These are phyloP conservation scores for Thymelicus sylvestris DNA, from an alignment of 2,888 invertebrate genomes.

Conservation along the genomic window DNA sequence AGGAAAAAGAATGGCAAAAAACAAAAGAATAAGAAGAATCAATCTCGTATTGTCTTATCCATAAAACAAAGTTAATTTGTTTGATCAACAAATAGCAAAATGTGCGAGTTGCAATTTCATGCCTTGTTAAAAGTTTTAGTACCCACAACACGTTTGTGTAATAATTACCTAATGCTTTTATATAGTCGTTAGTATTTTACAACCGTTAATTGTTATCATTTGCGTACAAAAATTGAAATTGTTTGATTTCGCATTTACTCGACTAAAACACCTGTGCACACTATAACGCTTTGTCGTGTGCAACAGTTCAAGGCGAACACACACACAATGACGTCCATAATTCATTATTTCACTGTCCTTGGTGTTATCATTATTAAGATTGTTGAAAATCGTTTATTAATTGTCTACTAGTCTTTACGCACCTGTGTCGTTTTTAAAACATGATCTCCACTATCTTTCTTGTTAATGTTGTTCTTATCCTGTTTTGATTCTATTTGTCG, in stretches of 20 bases:
- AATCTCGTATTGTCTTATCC: no score
- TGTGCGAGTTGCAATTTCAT: no score
- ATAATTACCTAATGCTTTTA: background rate
- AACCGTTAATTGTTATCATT: background rate
- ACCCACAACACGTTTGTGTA: background rate
- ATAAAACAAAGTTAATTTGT: no score
- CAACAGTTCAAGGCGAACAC: constrained; percentile 4
- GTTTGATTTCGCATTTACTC: constrained; percentile 14
- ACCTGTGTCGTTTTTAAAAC: background rate
- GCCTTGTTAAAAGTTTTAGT: no score
- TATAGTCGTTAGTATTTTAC: background rate
- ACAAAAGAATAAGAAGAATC: no score
- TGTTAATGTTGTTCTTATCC: no score
- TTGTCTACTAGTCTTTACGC: background rate
- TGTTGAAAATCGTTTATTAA: background rate
- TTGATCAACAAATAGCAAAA: no score
- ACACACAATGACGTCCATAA: constrained; percentile 17
- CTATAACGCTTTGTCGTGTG: background rate
- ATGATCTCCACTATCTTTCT: no score
- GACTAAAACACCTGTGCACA: constrained; percentile 17
- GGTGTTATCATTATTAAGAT: background rate
- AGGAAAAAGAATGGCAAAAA: no score
- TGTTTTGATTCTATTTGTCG: no score
- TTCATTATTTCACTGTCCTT: constrained; percentile 4
- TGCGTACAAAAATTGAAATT: background rate